Percentiles rank a stretch among this genome's conserved stretches.
These are phyloP conservation scores for Sardinella longiceps DNA, from an alignment of 2,797 vertebrate genomes.

Conservation along the genomic window DNA sequence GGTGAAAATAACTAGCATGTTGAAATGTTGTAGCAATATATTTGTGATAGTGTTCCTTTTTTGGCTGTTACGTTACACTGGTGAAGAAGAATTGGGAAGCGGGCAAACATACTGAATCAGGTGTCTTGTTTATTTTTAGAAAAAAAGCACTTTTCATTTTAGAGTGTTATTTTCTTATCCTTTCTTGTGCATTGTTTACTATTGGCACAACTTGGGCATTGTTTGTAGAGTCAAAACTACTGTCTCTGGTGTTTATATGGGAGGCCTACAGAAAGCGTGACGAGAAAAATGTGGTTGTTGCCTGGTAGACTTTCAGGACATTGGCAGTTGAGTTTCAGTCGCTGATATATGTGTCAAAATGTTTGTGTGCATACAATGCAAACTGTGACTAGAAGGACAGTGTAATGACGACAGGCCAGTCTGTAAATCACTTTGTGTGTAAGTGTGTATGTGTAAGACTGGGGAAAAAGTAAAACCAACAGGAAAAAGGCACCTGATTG, in stretches of 20 bases:
- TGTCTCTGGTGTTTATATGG: neutral
- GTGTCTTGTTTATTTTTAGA: neutral
- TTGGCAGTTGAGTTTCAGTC: neutral
- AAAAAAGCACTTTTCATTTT: neutral
- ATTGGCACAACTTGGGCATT: neutral
- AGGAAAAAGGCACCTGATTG: neutral
- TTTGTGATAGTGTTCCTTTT: neutral
- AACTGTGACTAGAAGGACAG: neutral
- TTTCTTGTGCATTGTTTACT: neutral
- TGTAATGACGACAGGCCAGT: neutral
- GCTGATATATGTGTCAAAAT: neutral
- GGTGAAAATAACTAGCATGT: neutral
- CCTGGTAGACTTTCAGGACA: neutral
- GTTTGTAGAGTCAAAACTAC: neutral
- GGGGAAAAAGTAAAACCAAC: neutral
- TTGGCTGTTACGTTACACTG: neutral
- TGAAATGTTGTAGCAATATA: neutral
- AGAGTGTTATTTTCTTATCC: no score
- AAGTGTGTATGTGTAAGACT: neutral
- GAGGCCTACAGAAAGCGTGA: neutral
- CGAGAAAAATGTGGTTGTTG: neutral
- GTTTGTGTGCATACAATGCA: neutral
- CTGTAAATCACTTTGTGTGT: neutral
- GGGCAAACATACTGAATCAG: neutral
- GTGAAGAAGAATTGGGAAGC: neutral